Conservation (phyloP, 2,797 vertebrate genomes). For the Hapalemur alaotrensis region DNA sequence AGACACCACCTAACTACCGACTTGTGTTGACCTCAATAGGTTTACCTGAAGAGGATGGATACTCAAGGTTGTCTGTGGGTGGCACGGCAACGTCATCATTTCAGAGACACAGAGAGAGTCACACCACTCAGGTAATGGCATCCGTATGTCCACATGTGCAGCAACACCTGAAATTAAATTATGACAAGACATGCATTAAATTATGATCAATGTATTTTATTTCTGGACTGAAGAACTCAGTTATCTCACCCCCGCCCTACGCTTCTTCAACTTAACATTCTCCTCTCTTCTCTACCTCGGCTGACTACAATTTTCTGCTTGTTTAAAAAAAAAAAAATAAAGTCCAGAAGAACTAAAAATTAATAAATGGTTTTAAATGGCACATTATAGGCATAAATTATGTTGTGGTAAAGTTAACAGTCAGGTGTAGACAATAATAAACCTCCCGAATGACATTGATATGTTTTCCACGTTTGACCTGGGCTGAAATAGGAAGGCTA, state of each 20-base stretch:
- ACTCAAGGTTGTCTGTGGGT: conserved; percentile 87
- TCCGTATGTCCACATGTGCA: rapidly evolving
- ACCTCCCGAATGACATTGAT: neutral
- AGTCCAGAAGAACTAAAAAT: neutral
- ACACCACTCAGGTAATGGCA: conserved; percentile 92
- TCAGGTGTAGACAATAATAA: no score
- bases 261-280: neutral
- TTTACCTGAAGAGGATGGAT: conserved; percentile 90
- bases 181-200: neutral
- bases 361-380: neutral
- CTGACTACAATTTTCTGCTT: neutral
- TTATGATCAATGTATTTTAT: rapidly evolving
- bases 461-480: neutral
- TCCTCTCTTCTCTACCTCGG: neutral
- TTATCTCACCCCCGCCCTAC: neutral
- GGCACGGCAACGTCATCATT: conserved; percentile 83
- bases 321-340: neutral
- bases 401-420: neutral
- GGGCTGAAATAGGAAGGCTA: neutral
- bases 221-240: no score
- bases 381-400: no score
- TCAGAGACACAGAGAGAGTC: conserved; percentile 93
- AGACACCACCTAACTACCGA: neutral
- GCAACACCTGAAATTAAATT: neutral
- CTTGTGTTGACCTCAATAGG: conserved; percentile 83